Conservation (phyloP, 2,888 invertebrate species). For the Salpingus planirostris region DNA sequence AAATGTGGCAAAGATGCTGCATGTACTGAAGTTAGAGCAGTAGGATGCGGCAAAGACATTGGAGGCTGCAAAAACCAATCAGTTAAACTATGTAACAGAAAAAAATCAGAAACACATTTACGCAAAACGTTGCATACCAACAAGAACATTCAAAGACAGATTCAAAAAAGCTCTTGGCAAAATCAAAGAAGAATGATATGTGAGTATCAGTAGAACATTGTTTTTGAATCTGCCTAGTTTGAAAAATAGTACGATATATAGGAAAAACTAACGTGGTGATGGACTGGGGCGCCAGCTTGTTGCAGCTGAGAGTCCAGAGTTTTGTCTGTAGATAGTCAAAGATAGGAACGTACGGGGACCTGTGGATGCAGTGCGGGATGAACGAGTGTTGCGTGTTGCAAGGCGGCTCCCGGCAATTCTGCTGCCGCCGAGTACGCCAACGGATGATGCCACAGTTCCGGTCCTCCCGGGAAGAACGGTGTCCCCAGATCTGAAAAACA, state of each 20-base stretch:
- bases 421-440: slow-evolving; percentile 67
- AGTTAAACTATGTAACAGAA: slow-evolving; percentile 2
- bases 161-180: slow-evolving; percentile 5
- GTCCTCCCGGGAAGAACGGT: slow-evolving; percentile 91
- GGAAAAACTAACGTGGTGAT: slow-evolving; percentile 47
- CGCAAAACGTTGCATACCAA: slow-evolving; percentile 14
- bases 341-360: slow-evolving; percentile 94
- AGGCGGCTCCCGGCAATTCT: slow-evolving; percentile 71
- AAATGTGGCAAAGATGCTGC: slow-evolving; percentile 73
- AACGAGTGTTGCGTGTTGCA: slow-evolving; percentile 84
- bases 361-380: slow-evolving; percentile 97
- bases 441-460: slow-evolving; percentile 91
- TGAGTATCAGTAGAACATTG: no score
- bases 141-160: slow-evolving; percentile 10
- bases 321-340: slow-evolving; percentile 92
- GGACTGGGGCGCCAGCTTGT: slow-evolving; percentile 48
- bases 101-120: slow-evolving; percentile 12
- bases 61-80: slow-evolving; percentile 41
- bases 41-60: slow-evolving; percentile 53
- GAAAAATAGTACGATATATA: no score
- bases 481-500: slow-evolving; percentile 77
- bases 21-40: slow-evolving; percentile 61
- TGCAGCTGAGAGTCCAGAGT: slow-evolving; percentile 45
- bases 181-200: slow-evolving; percentile 5
- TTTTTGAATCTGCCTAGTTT: no score